Base-by-base conservation (phyloP, 2,888 invertebrate genomes). In the Tyria jacobaeae region DNA sequence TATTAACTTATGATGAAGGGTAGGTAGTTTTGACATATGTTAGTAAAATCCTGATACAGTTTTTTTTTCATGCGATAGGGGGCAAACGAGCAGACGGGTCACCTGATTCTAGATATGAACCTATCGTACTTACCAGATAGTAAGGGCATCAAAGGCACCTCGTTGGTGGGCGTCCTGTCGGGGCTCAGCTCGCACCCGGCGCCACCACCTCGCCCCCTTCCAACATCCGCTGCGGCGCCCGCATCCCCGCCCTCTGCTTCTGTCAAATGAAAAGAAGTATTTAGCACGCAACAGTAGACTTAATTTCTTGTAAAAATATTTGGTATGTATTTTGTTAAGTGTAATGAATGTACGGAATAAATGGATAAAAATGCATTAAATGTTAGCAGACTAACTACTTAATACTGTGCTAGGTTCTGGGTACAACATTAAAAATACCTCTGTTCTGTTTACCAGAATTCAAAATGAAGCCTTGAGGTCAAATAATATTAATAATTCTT, bases 91-190 rank as follows among this genome's bases (percentile, higher is more conserved):
- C n/a, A n/a, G n/a, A n/a, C n/a, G n/a, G n/a, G n/a, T n/a, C n/a
- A n/a, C n/a, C n/a, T n/a, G n/a, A n/a, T n/a, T n/a, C n/a, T n/a
- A n/a, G n/a, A n/a, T n/a, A n/a, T n/a, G n/a, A n/a, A n/a, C n/a
- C n/a, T 17, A 17, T 1, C 21, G 10, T 49, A 1, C 70, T 76
- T 75, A 92, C 93, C 93, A 92, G 85, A 94, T 88, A 87, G 93
- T 92, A 90, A 93, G 90, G 87, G 91, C 91, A 78, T 92, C 89
- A 85, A 93, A 79, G 92, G 93, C 78, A 75, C 87, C 80, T 94
- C 94, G 93, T 94, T 94, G 92, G 94, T 94, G 78, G 94, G 94
- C 48, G 94, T 94, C 90, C 91, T 81, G 80, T 94, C 94, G 76
- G 91, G 94, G 87, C 90, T 92, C 94, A 91, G 90, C 71, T 91